Evolutionary conservation across 2,113 vertebrate species (phyloP).

Genomic region (Burhinus bistriatus): DNA sequence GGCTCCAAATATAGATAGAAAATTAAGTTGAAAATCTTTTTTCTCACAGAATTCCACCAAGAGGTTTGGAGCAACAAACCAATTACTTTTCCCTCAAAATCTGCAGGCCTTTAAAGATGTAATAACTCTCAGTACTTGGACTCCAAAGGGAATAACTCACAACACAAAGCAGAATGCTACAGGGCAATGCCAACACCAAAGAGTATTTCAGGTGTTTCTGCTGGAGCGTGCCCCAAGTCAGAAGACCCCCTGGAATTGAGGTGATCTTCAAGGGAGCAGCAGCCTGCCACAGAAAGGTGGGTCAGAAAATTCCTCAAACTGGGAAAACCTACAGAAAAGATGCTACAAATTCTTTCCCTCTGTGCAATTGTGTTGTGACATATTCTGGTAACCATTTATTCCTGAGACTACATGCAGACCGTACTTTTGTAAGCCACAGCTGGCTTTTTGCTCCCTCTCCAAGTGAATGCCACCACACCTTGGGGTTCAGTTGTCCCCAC

Average conservation of each 20-base stretch:
- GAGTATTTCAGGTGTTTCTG: conserved; percentile 35
- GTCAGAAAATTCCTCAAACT: neutral
- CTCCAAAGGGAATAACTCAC: conserved; percentile 47
- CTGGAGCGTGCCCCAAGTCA: neutral
- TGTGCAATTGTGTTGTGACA: neutral
- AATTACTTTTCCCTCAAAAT: conserved; percentile 57
- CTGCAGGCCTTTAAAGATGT: conserved; percentile 45
- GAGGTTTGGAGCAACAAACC: conserved; percentile 53
- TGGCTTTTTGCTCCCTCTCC: neutral
- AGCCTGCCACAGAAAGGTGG: neutral
- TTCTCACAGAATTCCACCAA: conserved; percentile 28
- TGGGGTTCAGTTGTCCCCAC: neutral
- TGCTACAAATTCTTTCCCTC: neutral
- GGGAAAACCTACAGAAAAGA: neutral
- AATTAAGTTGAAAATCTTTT: conserved; percentile 52
- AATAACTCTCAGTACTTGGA: conserved; percentile 19
- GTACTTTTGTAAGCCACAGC: neutral
- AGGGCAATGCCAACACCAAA: conserved; percentile 43
- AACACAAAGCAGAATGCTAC: conserved; percentile 28
- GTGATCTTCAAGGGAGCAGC: neutral
- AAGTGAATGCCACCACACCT: neutral
- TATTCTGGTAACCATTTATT: neutral
- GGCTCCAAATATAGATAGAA: conserved; percentile 39
- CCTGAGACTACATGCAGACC: neutral
- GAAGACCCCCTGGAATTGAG: neutral